These are phyloP conservation scores for Idris sp. DNA, from an alignment of 1,140 invertebrate species.

Conservation along the genomic window DNA sequence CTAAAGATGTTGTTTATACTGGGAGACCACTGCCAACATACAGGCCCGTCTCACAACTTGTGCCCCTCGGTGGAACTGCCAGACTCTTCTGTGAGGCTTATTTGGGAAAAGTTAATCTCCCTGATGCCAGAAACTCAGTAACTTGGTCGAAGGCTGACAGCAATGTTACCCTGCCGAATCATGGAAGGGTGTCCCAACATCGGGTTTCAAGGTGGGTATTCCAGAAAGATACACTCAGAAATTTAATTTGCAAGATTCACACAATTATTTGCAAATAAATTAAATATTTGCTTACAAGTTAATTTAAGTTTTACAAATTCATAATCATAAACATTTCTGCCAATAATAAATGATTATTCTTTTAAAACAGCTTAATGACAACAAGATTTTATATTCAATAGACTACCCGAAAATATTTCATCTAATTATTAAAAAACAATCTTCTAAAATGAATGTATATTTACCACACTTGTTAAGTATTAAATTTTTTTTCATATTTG, in stretches of 20 bases:
- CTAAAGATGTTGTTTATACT: conserved; percentile 73
- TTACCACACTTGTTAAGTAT: too few relatives aligned
- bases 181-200: conserved; percentile 76
- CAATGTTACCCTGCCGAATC: conserved; percentile 77
- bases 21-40: conserved; percentile 78
- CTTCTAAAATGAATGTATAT: too few relatives aligned
- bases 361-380: too few relatives aligned
- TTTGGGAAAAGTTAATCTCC: conserved; percentile 84
- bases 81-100: conserved; percentile 87
- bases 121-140: conserved; percentile 84
- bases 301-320: too few relatives aligned
- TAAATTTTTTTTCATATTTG: too few relatives aligned
- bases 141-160: conserved; percentile 81
- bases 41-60: conserved; percentile 74
- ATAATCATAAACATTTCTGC: too few relatives aligned
- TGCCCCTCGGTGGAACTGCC: conserved; percentile 79
- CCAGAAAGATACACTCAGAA: conserved; percentile 3
- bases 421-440: too few relatives aligned
- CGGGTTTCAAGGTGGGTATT: conserved; percentile 77
- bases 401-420: too few relatives aligned
- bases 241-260: neutral
- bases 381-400: too few relatives aligned
- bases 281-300: too few relatives aligned
- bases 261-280: too few relatives aligned
- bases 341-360: too few relatives aligned